Conservation (phyloP, 1,140 invertebrate genomes). For the Drosophila ohnishii region DNA sequence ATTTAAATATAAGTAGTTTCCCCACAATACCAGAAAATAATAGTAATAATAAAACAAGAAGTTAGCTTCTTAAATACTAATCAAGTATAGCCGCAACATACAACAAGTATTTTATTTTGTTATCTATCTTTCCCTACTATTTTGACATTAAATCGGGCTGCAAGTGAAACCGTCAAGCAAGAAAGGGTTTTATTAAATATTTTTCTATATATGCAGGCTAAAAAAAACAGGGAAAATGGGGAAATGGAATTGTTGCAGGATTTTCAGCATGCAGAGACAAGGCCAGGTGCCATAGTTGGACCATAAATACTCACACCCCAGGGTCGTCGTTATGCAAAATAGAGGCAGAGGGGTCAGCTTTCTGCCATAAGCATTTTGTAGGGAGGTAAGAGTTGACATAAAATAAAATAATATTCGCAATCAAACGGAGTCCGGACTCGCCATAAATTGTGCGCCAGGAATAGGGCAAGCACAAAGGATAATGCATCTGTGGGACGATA, state of each 20-base stretch:
- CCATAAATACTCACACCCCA: slow-evolving; percentile 36
- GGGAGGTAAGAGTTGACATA: slow-evolving; percentile 32
- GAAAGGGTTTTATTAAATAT: slow-evolving; percentile 14
- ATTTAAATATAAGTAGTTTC: background rate
- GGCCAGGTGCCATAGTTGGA: slow-evolving; percentile 35
- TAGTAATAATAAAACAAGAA: background rate
- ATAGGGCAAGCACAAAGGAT: slow-evolving; percentile 3
- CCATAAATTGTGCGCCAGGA: slow-evolving; percentile 21
- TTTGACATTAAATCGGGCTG: slow-evolving; percentile 7
- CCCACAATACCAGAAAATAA: background rate
- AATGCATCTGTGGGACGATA: slow-evolving; percentile 6
- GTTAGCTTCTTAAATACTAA: too few relatives aligned
- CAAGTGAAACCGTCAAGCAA: background rate
- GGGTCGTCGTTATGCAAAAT: slow-evolving; percentile 40
- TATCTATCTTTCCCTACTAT: background rate
- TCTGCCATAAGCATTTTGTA: slow-evolving; percentile 42
- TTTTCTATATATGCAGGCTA: background rate
- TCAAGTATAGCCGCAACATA: background rate
- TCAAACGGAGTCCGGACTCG: slow-evolving; percentile 22
- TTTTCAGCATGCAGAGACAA: background rate
- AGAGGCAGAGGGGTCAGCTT: slow-evolving; percentile 7
- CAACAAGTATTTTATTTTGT: background rate
- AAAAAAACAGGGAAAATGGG: background rate
- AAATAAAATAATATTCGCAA: slow-evolving; percentile 53
- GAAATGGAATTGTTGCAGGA: slow-evolving; percentile 24